Evolutionary conservation across 1,140 invertebrate genomes (phyloP), one percentile per base, ranked within the genome.

Genomic region (Drosophila navojoa): DNA sequence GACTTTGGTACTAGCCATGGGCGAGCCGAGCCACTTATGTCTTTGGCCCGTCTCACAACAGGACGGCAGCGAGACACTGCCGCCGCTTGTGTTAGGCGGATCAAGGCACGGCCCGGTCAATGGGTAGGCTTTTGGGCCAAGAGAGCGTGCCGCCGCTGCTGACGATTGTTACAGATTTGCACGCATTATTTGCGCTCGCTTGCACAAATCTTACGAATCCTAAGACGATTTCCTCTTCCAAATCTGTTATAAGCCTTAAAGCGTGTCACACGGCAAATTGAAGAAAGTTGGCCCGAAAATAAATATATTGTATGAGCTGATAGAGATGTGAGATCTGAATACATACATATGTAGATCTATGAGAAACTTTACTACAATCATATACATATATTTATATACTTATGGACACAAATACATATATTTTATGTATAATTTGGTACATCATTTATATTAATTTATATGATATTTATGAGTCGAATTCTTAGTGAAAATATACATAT

Each of bases 191-290:
- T 80, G 19, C 59, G 67, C 69, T 71, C 61, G 69, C 77, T 81
- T 79, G 63, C 67, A 70, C 60, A 80, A 84, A 89, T 76, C 71
- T 80, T n/a, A 27, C 13, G 16, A 78, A 44, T 61, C 71, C 73
- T 78, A 89, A 84, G 80, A 72, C 60, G 84, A 89, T 89, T 89
- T 80, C 40, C 11, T 66, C 16, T 9, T 15, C 22, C 53, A 77
- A 91, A 91, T 91, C 90, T 76, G 80, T 73, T 50, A 77, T 91
- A 91, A 91, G 77, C 81, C 76, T 45, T 62, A 90, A 90, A 91
- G 90, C 86, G 76, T 81, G 80, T 91, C 87, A 79, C 71, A 79
- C 44, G 79, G 74, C 84, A 79, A 91, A 90, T 91, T 91, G 60
- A 79, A 79, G 74, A 75, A 79, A 71, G 27, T 81, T 68, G 25